Conservation (phyloP, 2,888 invertebrate genomes). For the Stomorhina lunata region DNA sequence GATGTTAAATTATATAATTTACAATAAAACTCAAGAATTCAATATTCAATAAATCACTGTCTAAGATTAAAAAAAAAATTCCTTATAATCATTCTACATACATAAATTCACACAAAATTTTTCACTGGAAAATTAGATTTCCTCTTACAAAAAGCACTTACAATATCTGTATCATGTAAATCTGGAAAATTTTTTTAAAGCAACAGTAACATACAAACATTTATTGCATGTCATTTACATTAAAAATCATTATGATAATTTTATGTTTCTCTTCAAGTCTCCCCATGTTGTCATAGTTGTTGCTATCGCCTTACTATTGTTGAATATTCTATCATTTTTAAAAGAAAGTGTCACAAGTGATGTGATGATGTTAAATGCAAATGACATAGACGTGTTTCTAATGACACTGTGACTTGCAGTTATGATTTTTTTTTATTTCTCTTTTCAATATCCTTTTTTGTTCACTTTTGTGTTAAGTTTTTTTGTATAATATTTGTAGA, state of each 20-base stretch:
- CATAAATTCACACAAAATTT: too few relatives aligned
- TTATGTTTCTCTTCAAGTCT: slow-evolving; percentile 24
- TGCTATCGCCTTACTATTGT: slow-evolving; percentile 3
- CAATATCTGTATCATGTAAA: slow-evolving; percentile 26
- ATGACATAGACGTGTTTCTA: slow-evolving; percentile 62
- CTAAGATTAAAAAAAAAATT: not conserved
- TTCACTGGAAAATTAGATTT: too few relatives aligned
- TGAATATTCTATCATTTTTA: slow-evolving; percentile 47
- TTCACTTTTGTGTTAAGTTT: not conserved
- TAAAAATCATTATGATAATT: slow-evolving; percentile 50
- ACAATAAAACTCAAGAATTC: too few relatives aligned
- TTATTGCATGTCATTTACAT: slow-evolving; percentile 56
- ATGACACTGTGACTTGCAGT: slow-evolving; percentile 59
- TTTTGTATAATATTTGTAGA: slow-evolving; percentile 12
- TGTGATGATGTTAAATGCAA: slow-evolving; percentile 60
- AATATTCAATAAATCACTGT: too few relatives aligned
- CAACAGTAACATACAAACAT: slow-evolving; percentile 23
- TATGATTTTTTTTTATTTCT: slow-evolving; percentile 16
- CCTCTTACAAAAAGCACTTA: too few relatives aligned
- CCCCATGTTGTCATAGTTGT: not conserved
- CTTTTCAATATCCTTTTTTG: slow-evolving; percentile 16
- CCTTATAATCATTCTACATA: not conserved
- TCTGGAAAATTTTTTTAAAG: not conserved
- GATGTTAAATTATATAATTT: too few relatives aligned
- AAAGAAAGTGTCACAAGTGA: slow-evolving; percentile 55